Base-by-base conservation (phyloP, 2,113 vertebrate genomes). In the Spilogale gracilis region DNA sequence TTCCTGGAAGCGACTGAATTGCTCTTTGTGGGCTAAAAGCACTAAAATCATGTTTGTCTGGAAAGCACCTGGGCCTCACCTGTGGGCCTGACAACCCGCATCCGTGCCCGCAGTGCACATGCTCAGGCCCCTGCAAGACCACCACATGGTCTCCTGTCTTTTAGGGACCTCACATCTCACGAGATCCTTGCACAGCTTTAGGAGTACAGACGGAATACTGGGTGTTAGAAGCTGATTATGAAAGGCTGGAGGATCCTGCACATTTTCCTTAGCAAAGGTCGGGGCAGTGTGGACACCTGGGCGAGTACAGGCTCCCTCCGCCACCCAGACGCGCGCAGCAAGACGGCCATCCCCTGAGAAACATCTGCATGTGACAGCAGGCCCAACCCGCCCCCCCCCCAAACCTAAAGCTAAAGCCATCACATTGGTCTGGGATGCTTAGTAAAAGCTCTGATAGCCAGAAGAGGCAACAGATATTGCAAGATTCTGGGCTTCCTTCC, bases 1-100 rank as follows among this genome's bases (percentile, higher is more conserved):
- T 27, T 88, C 45, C 61, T 67, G 48, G 74, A 71, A 95, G 30
- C 30, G 17, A 60, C 38, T 23, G 14, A 25, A 27, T 38, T 23
- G 58, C 73, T 52, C 2, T 21, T 21, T 56, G 38, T 52, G 71
- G 52, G 63, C 71, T 52, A 17, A 76, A 56, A 56, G 63, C 54
- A 18, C 48, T 16, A 18, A 13, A 13, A 10, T 3, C 20, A 8
- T 2, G 20, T 25, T 45, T 25, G 48, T 30, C 7, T 17, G 25
- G 86, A 52, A 27, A 45, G 80, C 48, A 1, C 11, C 0, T 0
- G 2, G 50, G 2, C 14, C 45, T 58, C 14, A 0, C 0, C 20
- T 6, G 23, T 0, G 9, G 9, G 32, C 30, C 8, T 1, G 11
- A 11, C 3, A 12, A 1, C 67, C 52, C 1, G 10, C 0, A 0